Conservation (phyloP, 2,113 vertebrate genomes). For the Pelvicachromis taeniatus region DNA sequence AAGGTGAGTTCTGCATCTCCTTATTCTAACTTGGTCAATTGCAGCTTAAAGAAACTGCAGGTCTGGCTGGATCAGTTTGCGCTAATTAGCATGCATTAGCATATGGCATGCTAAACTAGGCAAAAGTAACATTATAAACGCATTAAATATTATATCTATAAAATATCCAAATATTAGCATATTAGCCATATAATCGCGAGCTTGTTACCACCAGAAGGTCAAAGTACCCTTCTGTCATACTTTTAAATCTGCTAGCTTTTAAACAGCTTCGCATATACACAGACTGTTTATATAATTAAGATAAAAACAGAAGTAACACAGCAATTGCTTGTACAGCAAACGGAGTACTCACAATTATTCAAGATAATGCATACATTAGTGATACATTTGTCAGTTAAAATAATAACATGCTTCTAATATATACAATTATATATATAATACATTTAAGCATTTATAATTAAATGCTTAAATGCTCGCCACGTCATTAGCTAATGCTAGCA, state of each 20-base stretch:
- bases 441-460: no score
- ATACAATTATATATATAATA: no score
- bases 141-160: background rate
- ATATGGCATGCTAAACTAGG: background rate
- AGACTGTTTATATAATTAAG: background rate
- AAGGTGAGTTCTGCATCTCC: background rate
- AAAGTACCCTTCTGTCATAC: background rate
- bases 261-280: background rate
- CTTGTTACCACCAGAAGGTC: background rate
- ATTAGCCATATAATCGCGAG: background rate
- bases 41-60: background rate
- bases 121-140: background rate
- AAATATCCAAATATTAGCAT: background rate
- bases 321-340: no score
- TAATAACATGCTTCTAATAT: background rate
- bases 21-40: background rate
- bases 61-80: background rate
- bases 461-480: background rate
- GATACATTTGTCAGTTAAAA: background rate
- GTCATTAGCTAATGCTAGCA: background rate
- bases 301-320: no score
- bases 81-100: background rate
- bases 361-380: background rate
- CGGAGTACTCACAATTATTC: background rate
- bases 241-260: background rate